Evolutionary conservation across 2,888 invertebrate species (phyloP), one percentile per base, ranked within the genome.

Genomic region (Cerastoderma edule): DNA sequence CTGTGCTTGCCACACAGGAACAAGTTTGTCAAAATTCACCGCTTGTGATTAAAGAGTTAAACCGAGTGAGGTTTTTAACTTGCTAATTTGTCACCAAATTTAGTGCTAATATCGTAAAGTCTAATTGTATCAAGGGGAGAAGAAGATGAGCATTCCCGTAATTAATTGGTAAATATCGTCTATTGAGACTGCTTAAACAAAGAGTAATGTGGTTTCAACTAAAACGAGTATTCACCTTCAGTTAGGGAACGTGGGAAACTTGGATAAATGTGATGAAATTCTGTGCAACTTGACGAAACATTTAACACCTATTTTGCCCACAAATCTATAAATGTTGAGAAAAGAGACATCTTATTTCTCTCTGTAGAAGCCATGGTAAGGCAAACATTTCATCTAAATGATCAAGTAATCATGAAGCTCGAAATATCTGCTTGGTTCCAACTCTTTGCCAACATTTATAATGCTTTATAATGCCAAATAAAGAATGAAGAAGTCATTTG

Each of bases 61-160:
- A 57, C n/a, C 35, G 57, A 57, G 57, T 28, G 33, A 57, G 57
- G 57, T 33, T 57, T 57, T 57, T 57, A 57, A 48, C 50, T 57
- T 27, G n/a, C 71, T 71, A 75, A 75, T 75, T 75, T 67, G 48
- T 50, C 33, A 28, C 65, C 73, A 67, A 77, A 77, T 77, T 77
- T 65, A 69, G 72, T 60, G 63, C 69, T 65, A 73, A 72, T 77
- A 69, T 72, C 72, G 54, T 53, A 44, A 30, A 73, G 60, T 72
- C 64, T 65, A 73, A 73, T 77, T 72, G 56, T 69, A 56, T 69
- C 33, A 39, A 46, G 35, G 69, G 63, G 67, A 77, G 53, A 53
- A 33, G 28, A 50, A 39, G 57, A 57, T 60, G 50, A 54, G 32
- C 57, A 66, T 63, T 66, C 44, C 69, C 50, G 39, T 73, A 77